These are phyloP conservation scores for Threskiornis aethiopicus DNA, from an alignment of 2,797 vertebrate species.

Conservation along the genomic window DNA sequence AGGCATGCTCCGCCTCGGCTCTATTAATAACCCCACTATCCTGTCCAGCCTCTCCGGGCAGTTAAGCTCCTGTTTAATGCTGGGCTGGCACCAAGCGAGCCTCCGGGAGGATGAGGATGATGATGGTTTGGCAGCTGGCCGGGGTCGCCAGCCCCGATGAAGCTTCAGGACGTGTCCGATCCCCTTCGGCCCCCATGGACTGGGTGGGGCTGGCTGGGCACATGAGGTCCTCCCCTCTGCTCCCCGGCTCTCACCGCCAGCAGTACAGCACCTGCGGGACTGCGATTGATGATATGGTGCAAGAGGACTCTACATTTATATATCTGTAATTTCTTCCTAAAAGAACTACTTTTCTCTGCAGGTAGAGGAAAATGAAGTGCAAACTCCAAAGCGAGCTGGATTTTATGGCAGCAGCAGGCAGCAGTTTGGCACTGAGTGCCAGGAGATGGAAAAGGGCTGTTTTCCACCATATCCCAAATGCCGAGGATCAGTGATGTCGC, in stretches of 20 bases:
- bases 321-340: background rate
- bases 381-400: background rate
- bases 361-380: background rate
- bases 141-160: background rate
- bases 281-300: background rate
- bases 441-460: background rate
- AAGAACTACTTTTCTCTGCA: background rate
- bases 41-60: background rate
- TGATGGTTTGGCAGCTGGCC: background rate
- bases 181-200: background rate
- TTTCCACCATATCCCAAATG: background rate
- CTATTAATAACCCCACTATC: background rate
- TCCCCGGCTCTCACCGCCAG: background rate
- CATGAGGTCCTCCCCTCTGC: background rate
- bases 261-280: fast-evolving
- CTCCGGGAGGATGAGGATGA: background rate
- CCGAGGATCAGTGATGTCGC: fast-evolving
- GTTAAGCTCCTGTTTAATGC: background rate
- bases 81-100: background rate
- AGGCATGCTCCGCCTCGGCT: background rate
- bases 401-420: background rate
- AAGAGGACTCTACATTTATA: background rate
- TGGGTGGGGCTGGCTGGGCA: background rate
- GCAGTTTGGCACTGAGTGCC: background rate
- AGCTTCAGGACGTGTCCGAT: background rate